Conservation (phyloP, 2,113 vertebrate genomes). For the Zosterops borbonicus region DNA sequence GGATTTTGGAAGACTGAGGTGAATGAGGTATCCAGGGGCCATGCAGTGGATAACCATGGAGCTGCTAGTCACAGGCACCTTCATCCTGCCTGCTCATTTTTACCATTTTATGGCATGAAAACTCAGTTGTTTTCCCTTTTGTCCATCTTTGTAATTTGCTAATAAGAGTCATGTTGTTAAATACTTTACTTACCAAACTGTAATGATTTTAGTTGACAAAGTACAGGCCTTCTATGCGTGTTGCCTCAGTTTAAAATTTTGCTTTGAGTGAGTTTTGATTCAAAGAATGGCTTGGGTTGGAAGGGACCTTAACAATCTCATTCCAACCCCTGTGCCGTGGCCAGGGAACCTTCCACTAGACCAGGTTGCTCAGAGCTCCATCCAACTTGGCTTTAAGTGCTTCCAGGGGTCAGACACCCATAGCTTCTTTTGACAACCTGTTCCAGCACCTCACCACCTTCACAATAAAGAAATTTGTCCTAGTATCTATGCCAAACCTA, state of each 20-base stretch:
- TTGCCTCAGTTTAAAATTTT: neutral
- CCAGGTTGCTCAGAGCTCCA: neutral
- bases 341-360: neutral
- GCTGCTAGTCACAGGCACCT: neutral
- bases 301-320: neutral
- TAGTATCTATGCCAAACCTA: neutral
- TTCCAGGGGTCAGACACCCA: neutral
- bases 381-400: neutral
- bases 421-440: neutral
- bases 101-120: accelerated
- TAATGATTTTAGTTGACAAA: neutral
- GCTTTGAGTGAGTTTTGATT: neutral
- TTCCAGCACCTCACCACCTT: neutral
- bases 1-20: neutral
- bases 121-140: neutral
- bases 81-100: accelerated
- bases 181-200: neutral
- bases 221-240: accelerated
- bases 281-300: neutral
- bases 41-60: neutral
- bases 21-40: neutral
- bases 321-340: accelerated
- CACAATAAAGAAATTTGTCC: neutral
- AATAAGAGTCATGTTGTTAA: neutral
- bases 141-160: neutral